Base-by-base conservation (phyloP, 1,140 invertebrate species). In the Anoplophora glabripennis region DNA sequence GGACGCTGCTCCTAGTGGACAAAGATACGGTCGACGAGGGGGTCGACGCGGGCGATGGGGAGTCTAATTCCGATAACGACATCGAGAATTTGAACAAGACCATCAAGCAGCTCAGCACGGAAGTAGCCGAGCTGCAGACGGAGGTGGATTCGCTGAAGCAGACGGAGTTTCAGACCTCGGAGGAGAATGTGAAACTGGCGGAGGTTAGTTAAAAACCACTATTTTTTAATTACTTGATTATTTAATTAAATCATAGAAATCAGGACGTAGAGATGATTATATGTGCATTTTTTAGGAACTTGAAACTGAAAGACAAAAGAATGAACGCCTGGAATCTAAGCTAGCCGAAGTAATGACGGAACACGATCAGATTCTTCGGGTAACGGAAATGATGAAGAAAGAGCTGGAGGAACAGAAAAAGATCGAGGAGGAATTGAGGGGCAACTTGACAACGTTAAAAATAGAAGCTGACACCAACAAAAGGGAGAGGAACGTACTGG, bases 131-230 rank as follows among this genome's bases (percentile, higher is more conserved):
- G 34, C 73, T 89, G 12, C 86, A 88, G 73, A 84, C 86, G 0
- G 86, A 88, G 67, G 73, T 86, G 11, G 85, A 81, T 71, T 71
- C 82, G 1, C 81, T 83, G 0, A 79, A 80, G 15, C 76, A 88
- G 38, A 81, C 84, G 46, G 86, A 89, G 75, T 88, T 88, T 59
- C 86, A 88, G 66, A 84, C 86, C 0, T 84, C 85, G 47, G 86
- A 89, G 68, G 77, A 83, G 37, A 79, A 77, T 52, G 76, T 78
- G 1, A 77, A 80, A 33, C 61, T 81, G 14, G 69, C 74, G 8
- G 80, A 82, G 73, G 80, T 81, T 60, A 46, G 52, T 54, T 44
- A 21, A 9, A 45, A 9, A 45, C 41, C 21, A 28, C 21, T 3
- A 28, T 28, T 28, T 3, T 28, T 28, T 28, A 5, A 28, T 28